Base-by-base conservation (phyloP, 2,113 vertebrate species). In the Lycaon pictus region DNA sequence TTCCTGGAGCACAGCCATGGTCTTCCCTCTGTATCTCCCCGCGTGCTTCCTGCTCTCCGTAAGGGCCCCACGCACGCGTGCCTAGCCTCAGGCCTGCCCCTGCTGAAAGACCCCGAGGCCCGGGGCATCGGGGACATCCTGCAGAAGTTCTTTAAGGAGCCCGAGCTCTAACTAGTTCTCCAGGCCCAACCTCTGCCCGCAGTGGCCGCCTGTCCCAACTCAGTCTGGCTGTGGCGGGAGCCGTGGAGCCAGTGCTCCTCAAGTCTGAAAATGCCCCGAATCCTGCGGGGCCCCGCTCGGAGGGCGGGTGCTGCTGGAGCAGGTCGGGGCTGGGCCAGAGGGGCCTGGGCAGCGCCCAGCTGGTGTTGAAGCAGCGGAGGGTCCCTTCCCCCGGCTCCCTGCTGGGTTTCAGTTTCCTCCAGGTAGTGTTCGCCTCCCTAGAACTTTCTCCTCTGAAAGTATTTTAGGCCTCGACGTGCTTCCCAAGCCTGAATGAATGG, bases 401-500 rank as follows among this genome's bases (percentile, higher is more conserved):
- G 35, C 74, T 81, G 58, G 69, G 43, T 43, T 43, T 43, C 32
- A 29, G 60, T 85, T 83, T 27, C 17, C 56, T 88, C 20, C 19
- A 23, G 35, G 53, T 81, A 25, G 32, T 88, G 23, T 69, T 71
- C 80, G 63, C 32, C 84, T 90, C 29, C 3, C 13, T 82, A 51
- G 35, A 55, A 63, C 16, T 92, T 95, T 69, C 35, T 69, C 35
- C 91, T 93, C 94, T 69, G 56, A 29, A 97, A 77, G 35, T 60
- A 27, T 13, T n/a, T 56, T 43, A 86, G 90, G 11, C 51, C 32
- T 55, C 0, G 7, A 58, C 51, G 8, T 83, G 35, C 27, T 82
- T 90, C 65, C 60, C 60, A 51, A 60, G 48, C 37, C 25, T 29
- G 48, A 72, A 16, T 53, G 71, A 72, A 16, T 53, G 71, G 92